These are phyloP conservation scores for Holothuria scabra DNA, from an alignment of 53 echinoderm and acorn worm species.

Conservation along the genomic window DNA sequence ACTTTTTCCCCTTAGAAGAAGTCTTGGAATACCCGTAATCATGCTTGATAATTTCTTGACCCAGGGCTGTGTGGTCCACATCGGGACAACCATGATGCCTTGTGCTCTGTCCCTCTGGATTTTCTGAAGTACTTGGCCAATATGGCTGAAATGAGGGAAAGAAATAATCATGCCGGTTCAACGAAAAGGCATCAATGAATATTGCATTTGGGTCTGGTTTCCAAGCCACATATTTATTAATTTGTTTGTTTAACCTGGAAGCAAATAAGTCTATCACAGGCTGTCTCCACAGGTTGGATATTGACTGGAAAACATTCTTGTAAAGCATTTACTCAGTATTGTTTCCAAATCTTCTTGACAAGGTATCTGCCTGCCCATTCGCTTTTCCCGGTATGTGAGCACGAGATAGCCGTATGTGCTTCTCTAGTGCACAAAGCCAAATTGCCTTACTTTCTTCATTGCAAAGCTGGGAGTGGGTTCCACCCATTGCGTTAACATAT, in stretches of 20 bases:
- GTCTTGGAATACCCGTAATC: background rate
- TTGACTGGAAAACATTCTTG: background rate
- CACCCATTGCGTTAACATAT: conserved; percentile 26
- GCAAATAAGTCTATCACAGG: conserved; percentile 37
- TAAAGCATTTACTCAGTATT: conserved; percentile 30
- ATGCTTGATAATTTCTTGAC: conserved; percentile 1
- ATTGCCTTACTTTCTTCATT: conserved; percentile 1
- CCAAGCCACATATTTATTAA: conserved; percentile 63
- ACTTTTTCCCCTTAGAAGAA: background rate
- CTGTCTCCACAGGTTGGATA: background rate
- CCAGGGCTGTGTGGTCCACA: conserved; percentile 26
- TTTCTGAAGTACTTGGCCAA: conserved; percentile 4
- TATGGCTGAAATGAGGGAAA: conserved; percentile 32
- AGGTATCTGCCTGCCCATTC: conserved; percentile 14
- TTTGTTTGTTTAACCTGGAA: conserved; percentile 14
- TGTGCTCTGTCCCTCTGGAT: background rate
- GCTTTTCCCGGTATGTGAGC: conserved; percentile 28
- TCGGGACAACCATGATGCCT: conserved; percentile 6
- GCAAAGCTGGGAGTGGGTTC: conserved; percentile 12
- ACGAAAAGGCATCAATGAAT: conserved; percentile 7
- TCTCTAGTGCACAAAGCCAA: conserved; percentile 19
- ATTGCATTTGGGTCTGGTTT: conserved; percentile 57
- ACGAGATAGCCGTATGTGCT: conserved; percentile 2
- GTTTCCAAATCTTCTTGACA: conserved; percentile 2
- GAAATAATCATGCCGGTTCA: conserved; percentile 4